phyloP scores from a whole-genome alignment of 2,888 invertebrate species.

The Apamea anceps region DNA sequence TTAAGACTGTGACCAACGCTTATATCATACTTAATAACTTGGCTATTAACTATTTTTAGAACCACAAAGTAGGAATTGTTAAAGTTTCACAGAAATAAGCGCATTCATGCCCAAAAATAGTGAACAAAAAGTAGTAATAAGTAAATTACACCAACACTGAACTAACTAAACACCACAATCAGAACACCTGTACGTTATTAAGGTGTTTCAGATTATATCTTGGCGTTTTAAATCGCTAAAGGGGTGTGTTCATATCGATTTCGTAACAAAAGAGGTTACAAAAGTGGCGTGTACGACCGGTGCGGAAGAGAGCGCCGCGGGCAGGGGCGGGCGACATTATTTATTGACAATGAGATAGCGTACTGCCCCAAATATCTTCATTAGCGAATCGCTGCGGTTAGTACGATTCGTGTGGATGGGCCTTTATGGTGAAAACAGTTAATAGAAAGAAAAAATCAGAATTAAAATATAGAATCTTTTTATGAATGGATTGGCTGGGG shows the following conservation, averaged over 20 bases:
- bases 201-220: constrained; percentile 66
- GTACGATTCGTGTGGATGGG: constrained; percentile 70
- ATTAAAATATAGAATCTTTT: neutral
- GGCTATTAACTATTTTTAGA: no score
- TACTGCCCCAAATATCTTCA: constrained; percentile 83
- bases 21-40: no score
- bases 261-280: constrained; percentile 76
- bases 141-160: constrained; percentile 49
- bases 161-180: constrained; percentile 59
- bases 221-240: constrained; percentile 64
- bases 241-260: constrained; percentile 78
- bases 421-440: constrained; percentile 17
- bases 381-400: constrained; percentile 78
- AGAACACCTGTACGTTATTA: constrained; percentile 69
- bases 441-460: neutral
- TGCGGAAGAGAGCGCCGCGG: constrained; percentile 70
- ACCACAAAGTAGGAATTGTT: no score
- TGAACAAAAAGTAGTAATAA: constrained; percentile 32
- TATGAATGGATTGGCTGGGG: neutral
- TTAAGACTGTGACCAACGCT: neutral
- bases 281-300: constrained; percentile 52
- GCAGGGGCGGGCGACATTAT: constrained; percentile 75
- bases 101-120: neutral
- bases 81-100: no score
- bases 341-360: constrained; percentile 82